phyloP scores from a whole-genome alignment of 2,113 vertebrate genomes.

The Actenoides lindsayi region DNA sequence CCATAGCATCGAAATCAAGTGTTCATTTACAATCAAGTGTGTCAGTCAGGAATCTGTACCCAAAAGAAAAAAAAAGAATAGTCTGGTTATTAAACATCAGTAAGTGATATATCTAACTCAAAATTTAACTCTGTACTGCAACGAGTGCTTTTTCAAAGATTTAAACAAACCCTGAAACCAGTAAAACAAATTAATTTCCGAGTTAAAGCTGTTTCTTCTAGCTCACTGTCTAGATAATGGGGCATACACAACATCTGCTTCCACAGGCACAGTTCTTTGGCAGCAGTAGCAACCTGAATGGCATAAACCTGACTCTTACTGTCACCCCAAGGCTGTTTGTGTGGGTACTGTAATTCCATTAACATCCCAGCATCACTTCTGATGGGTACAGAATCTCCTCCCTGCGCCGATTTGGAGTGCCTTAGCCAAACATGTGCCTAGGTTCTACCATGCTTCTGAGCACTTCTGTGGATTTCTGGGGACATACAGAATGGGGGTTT shows the following conservation, averaged over 20 bases:
- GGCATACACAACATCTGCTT: not conserved
- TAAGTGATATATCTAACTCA: not conserved
- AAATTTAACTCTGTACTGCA: not conserved
- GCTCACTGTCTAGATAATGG: not conserved
- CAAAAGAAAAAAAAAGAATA: not conserved
- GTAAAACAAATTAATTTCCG: not conserved
- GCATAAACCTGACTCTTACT: not conserved
- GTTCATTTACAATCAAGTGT: not conserved
- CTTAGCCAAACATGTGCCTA: not conserved
- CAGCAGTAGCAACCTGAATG: not conserved
- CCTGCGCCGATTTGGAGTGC: not conserved
- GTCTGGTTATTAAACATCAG: not conserved
- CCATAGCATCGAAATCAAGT: not conserved
- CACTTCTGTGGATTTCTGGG: not conserved
- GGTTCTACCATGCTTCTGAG: not conserved
- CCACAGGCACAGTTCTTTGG: not conserved
- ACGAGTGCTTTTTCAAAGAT: not conserved
- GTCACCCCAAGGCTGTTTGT: fast-evolving
- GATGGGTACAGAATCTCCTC: not conserved
- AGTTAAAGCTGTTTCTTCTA: not conserved
- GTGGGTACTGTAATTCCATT: not conserved
- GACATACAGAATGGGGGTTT: not conserved
- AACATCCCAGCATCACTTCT: not conserved
- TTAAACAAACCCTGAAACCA: not conserved
- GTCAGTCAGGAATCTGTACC: not conserved